These are phyloP conservation scores for Bothrops jararaca DNA, from an alignment of 2,113 vertebrate genomes.

Conservation along the genomic window DNA sequence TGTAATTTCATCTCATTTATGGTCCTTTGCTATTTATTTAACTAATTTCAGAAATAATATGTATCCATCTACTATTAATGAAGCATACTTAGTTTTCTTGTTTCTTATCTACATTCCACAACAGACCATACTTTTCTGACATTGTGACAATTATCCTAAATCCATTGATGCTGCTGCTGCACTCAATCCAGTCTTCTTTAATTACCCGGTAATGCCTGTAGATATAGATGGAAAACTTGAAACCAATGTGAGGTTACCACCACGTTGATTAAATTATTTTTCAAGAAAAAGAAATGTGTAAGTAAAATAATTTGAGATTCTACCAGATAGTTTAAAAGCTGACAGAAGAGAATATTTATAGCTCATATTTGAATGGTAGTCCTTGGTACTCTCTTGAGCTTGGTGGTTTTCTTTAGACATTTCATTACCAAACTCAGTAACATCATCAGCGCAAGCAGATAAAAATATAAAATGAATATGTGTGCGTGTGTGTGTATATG, in stretches of 20 bases:
- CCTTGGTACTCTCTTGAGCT: too few relatives aligned
- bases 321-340: neutral
- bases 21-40: neutral
- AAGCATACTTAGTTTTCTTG: neutral
- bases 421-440: too few relatives aligned
- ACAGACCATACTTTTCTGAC: neutral
- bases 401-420: too few relatives aligned
- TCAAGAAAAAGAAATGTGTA: neutral
- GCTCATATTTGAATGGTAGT: too few relatives aligned
- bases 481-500: too few relatives aligned
- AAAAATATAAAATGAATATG: too few relatives aligned
- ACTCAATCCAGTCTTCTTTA: neutral
- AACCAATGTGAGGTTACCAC: neutral
- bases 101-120: neutral
- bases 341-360: too few relatives aligned
- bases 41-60: neutral
- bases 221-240: neutral
- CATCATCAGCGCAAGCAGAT: too few relatives aligned
- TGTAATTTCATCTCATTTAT: neutral
- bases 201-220: neutral
- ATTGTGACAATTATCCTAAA: neutral
- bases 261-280: conserved; percentile 9
- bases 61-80: neutral
- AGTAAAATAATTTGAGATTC: neutral
- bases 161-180: neutral